These are phyloP conservation scores for Gambusia holbrooki DNA, from an alignment of 2,113 vertebrate species.

Conservation along the genomic window DNA sequence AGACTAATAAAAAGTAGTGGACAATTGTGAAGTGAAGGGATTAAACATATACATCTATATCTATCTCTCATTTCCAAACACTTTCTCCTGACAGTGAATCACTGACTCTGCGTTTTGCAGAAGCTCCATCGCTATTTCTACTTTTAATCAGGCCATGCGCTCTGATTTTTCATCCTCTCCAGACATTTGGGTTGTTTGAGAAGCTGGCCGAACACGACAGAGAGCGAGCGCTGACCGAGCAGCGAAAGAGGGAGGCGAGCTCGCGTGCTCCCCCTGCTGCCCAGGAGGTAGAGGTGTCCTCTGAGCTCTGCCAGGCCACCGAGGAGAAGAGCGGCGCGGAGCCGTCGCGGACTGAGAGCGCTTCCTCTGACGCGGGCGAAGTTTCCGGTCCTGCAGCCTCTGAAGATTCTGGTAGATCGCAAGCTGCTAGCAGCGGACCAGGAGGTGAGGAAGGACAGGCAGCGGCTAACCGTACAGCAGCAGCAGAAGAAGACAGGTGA, in stretches of 20 bases:
- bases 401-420: background rate
- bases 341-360: background rate
- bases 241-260: conserved; percentile 39
- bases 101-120: no score
- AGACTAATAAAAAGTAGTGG: no score
- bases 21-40: no score
- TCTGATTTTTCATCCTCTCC: background rate
- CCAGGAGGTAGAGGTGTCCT: conserved; percentile 64
- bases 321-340: conserved; percentile 16
- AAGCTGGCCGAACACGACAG: conserved; percentile 63
- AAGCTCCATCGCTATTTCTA: background rate
- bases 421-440: background rate
- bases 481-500: conserved; percentile 30
- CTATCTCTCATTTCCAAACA: no score
- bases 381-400: conserved; percentile 10
- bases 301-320: conserved; percentile 6
- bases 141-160: no score
- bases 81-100: no score
- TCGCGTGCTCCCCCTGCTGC: conserved; percentile 28
- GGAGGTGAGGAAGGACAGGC: conserved; percentile 19
- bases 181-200: conserved; percentile 66
- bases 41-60: no score
- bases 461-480: conserved; percentile 11
- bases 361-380: conserved; percentile 3
- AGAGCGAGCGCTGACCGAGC: conserved; percentile 38